Evolutionary conservation across 2,797 vertebrate genomes (phyloP).

Genomic region (Sebastes hubbsi): DNA sequence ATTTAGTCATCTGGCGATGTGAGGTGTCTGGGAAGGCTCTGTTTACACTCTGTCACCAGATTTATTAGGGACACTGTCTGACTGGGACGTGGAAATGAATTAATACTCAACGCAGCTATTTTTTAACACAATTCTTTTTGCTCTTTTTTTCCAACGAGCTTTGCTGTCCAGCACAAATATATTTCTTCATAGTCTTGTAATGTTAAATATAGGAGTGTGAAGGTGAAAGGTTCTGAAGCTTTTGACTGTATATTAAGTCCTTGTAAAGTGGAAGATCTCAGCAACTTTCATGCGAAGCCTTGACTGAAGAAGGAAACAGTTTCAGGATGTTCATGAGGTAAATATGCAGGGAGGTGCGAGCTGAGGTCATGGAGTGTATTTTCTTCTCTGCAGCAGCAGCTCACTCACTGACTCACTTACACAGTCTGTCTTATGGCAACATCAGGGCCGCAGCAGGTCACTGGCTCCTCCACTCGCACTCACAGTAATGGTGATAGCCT

Average conservation of each 20-base stretch:
- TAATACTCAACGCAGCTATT: conserved; percentile 22
- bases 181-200: conserved; percentile 4
- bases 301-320: neutral
- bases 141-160: neutral
- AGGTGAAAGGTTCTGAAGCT: neutral
- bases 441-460: neutral
- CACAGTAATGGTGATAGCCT: neutral
- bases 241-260: neutral
- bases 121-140: conserved; percentile 5
- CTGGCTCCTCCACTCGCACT: neutral
- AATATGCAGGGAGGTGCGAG: conserved; percentile 15
- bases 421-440: neutral
- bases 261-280: neutral
- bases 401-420: neutral
- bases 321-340: conserved; percentile 23
- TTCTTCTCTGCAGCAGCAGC: conserved; percentile 1
- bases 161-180: conserved; percentile 2
- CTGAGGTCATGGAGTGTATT: conserved; percentile 11
- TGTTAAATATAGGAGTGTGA: neutral
- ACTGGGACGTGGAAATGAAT: conserved; percentile 1
- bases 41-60: conserved; percentile 56
- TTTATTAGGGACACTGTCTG: conserved; percentile 27
- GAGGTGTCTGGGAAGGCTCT: conserved; percentile 45
- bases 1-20: conserved; percentile 52
- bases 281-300: neutral